Evolutionary conservation across 2,888 invertebrate genomes (phyloP).

Genomic region (Amiota mariae): DNA sequence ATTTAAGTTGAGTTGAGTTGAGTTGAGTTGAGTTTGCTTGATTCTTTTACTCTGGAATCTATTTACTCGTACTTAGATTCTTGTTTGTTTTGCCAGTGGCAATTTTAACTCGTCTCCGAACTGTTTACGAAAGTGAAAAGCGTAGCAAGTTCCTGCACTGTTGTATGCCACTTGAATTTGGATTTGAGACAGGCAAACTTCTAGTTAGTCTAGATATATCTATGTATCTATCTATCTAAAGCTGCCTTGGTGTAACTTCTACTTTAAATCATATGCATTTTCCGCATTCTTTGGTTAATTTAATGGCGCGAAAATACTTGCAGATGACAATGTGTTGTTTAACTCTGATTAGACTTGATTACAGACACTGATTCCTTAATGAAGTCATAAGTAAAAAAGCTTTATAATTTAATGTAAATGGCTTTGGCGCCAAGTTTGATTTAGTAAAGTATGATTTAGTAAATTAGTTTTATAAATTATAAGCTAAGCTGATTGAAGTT

Average conservation of each 20-base stretch:
- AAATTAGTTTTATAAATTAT: neutral
- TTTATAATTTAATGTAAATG: neutral
- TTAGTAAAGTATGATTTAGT: neutral
- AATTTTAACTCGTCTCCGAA: slow-evolving; percentile 25
- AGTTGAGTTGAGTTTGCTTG: slow-evolving; percentile 19
- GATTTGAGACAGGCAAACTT: neutral
- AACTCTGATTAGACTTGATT: slow-evolving; percentile 58
- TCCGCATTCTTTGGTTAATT: slow-evolving; percentile 68
- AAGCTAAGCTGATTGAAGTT: neutral
- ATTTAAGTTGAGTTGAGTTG: too few species aligned
- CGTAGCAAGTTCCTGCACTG: neutral
- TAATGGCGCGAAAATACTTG: slow-evolving; percentile 66
- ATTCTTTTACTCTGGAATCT: too few species aligned
- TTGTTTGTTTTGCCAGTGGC: slow-evolving; percentile 54
- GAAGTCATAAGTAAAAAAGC: neutral
- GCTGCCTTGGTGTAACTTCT: slow-evolving; percentile 37
- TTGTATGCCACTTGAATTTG: neutral
- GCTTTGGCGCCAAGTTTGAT: slow-evolving; percentile 36
- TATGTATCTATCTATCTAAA: neutral
- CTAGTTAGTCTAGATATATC: too few species aligned
- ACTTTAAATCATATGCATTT: slow-evolving; percentile 50
- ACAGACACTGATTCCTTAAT: slow-evolving; percentile 23
- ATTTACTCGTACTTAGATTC: too few species aligned
- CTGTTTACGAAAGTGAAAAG: slow-evolving; percentile 13
- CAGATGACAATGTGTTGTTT: neutral